phyloP scores from a whole-genome alignment of 2,888 invertebrate genomes.

The Sepioteuthis lessoniana region DNA sequence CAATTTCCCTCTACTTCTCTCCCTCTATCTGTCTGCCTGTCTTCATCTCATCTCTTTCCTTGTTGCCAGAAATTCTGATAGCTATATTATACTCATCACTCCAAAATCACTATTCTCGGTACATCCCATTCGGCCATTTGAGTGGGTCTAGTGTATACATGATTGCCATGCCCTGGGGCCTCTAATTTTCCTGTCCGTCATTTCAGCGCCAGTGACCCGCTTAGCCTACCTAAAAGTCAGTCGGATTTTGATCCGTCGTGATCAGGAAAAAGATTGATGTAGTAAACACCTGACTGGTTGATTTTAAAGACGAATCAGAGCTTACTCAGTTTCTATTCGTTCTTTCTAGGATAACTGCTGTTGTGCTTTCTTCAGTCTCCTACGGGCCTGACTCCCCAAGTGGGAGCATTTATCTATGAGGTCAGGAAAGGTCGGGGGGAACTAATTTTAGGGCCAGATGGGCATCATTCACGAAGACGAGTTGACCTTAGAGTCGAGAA shows the following conservation, averaged over 20 bases:
- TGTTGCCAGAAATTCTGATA: background rate
- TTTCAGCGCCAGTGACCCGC: conserved; percentile 16
- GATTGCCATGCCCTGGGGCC: background rate
- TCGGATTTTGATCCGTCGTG: background rate
- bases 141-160: background rate
- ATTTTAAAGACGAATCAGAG: background rate
- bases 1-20: background rate
- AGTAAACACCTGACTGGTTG: background rate
- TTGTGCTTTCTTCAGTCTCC: background rate
- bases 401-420: background rate
- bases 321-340: background rate
- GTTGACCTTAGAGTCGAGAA: background rate
- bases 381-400: background rate
- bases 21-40: background rate
- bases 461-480: background rate
- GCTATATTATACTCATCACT: background rate
- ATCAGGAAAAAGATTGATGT: background rate
- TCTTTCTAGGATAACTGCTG: background rate
- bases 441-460: background rate
- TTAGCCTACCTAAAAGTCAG: background rate
- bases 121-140: background rate
- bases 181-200: background rate
- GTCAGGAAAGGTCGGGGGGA: background rate
- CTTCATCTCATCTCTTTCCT: background rate
- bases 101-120: background rate